Evolutionary conservation across 2,113 vertebrate genomes (phyloP), one percentile per base, ranked within the genome.

Genomic region (Cebus imitator): DNA sequence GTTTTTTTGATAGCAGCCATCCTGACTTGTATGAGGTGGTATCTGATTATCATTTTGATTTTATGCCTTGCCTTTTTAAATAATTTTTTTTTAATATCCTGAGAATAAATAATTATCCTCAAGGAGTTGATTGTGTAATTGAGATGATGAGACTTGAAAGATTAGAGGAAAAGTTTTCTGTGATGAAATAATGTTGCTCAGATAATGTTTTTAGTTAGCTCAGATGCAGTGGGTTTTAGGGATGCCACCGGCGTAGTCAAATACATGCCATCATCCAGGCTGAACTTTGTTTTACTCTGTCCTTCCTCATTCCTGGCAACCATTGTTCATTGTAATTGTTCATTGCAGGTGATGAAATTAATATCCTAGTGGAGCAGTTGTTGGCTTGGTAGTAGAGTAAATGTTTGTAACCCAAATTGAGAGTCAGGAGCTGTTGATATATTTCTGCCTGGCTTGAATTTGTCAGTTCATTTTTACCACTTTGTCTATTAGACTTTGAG

Each of bases 111-210:
- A 87, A 0, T 93, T 92, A 55, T 40, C 45, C n/a, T 97, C 4
- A 48, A 89, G 68, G 81, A 76, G n/a, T 25, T 64, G 27, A 17
- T 95, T 37, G 7, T 81, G 18, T 88, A 73, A 78, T 57, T 85
- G 70, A 83, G 78, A 94, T 95, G 70, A 35, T 35, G 50, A 82
- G 58, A 91, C 86, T 95, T 86, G 50, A 95, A 91, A 92, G 48
- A 93, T 75, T 35, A 70, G 37, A 52, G 35, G 82, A 35, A 76
- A 40, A 48, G 43, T 89, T 68, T 32, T 64, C 70, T 90, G 16
- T 94, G 95, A 83, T 73, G 52, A 89, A 73, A 45, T 43, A 35
- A 50, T 17, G 20, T 66, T 61, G 50, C n/a, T 86, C 58, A 80
- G 84, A 10, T 91, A 50, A 83, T 86, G 58, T 89, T 95, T 83